phyloP scores from a whole-genome alignment of 2,888 invertebrate genomes.

The Sisyra terminalis region DNA sequence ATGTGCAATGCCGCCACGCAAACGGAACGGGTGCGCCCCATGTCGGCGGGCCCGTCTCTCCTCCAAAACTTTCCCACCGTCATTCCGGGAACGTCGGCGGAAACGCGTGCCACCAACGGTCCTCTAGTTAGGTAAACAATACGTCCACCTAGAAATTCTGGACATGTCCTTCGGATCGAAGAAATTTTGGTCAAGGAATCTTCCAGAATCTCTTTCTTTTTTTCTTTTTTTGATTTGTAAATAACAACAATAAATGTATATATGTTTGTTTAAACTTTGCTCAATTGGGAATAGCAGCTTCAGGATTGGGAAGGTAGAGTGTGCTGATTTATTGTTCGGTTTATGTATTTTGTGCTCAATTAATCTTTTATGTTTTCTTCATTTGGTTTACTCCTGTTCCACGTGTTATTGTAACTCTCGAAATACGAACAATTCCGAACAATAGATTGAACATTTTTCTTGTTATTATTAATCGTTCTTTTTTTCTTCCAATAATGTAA shows the following conservation, averaged over 20 bases:
- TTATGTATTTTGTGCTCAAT: constrained; percentile 46
- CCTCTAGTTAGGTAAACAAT: constrained; percentile 37
- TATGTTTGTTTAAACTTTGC: background rate
- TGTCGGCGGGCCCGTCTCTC: constrained; percentile 37
- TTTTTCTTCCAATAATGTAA: no score
- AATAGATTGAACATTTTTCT: no score
- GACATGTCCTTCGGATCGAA: constrained; percentile 19
- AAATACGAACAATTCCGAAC: no score
- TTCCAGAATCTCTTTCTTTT: no score
- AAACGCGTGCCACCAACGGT: constrained; percentile 26
- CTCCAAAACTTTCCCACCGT: constrained; percentile 30
- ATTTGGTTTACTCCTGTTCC: constrained; percentile 35
- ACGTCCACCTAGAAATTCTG: no score
- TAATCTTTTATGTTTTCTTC: constrained; percentile 46
- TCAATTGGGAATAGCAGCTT: constrained; percentile 28
- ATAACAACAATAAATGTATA: no score
- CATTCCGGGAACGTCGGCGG: constrained; percentile 12
- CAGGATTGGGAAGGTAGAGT: constrained; percentile 70
- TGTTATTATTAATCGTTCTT: no score
- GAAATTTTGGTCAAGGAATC: no score
- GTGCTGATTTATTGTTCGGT: constrained; percentile 52
- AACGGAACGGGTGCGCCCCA: constrained; percentile 63
- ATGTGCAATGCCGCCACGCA: constrained; percentile 71
- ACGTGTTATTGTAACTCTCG: constrained; percentile 15
- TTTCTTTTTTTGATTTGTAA: constrained; percentile 4